phyloP scores from a whole-genome alignment of 1,140 invertebrate species.

The Bactericera cockerelli region DNA sequence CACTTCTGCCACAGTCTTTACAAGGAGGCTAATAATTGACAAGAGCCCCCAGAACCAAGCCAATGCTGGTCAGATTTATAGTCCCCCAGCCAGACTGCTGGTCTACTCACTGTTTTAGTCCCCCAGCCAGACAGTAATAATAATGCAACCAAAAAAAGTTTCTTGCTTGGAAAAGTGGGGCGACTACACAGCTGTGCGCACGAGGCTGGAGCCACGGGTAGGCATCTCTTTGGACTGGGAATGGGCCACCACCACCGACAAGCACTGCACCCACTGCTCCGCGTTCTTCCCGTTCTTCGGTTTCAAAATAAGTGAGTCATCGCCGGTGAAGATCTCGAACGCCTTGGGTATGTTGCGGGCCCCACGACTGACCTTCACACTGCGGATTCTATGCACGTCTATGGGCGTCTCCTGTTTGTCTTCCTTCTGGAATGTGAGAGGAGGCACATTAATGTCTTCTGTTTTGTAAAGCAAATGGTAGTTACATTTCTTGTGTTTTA shows the following conservation, averaged over 20 bases:
- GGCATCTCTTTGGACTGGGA: constrained; percentile 39
- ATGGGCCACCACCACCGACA: constrained; percentile 74
- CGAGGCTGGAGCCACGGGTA: constrained; percentile 23
- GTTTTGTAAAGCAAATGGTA: too few relatives aligned
- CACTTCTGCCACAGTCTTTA: too few relatives aligned
- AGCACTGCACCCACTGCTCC: constrained; percentile 84
- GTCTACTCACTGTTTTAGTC: too few relatives aligned
- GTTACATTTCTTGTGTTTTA: too few relatives aligned
- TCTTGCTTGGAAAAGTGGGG: too few relatives aligned
- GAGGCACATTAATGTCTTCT: too few relatives aligned
- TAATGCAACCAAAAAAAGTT: too few relatives aligned
- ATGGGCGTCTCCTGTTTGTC: constrained; percentile 39
- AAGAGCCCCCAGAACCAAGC: too few relatives aligned
- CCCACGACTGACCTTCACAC: constrained; percentile 71
- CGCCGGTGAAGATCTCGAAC: constrained; percentile 90
- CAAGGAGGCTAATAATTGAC: too few relatives aligned
- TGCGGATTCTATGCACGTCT: constrained; percentile 79
- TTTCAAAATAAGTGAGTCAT: constrained; percentile 80
- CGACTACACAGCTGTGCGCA: constrained; percentile 22
- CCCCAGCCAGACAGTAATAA: too few relatives aligned
- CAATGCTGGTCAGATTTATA: too few relatives aligned
- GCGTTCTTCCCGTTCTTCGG: constrained; percentile 88
- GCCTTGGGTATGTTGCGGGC: constrained; percentile 82
- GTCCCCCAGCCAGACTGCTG: too few relatives aligned
- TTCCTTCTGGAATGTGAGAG: constrained; percentile 33